Evolutionary conservation across 2,113 vertebrate species (phyloP), one percentile per base, ranked within the genome.

Genomic region (Corvus hawaiiensis): DNA sequence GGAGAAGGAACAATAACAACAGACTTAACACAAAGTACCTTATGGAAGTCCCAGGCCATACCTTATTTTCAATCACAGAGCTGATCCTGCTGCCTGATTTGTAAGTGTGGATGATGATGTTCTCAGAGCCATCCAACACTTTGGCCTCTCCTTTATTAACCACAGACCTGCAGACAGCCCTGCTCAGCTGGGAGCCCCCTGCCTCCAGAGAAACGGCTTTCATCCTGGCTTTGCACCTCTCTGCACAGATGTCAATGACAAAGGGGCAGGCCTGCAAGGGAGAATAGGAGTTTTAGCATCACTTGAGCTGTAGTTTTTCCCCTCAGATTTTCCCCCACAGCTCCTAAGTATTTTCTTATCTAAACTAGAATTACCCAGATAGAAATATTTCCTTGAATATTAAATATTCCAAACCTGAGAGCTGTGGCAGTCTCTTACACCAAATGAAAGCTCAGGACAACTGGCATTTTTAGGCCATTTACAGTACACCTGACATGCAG

Each of bases 41-140:
- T 1, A 13, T 7, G 32, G 30, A 32, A 28, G 22, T 10, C 35
- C 27, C 14, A 54, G 20, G 75, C 35, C 52, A 54, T 97, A 99
- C 99, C 99, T 99, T 98, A 66, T 99, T 99, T 95, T 98, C 98
- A 89, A 99, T 98, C 72, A 99, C 98, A 44, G 99, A 98, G 16
- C 98, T 99, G 95, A 99, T 97, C 83, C 99, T 98, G 87, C 96
- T 97, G 71, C 98, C 98, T 22, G 83, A 95, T 72, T 66, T 98
- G 74, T 97, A 98, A 33, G 98, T 99, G 90, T 99, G 93, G 87
- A 99, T 30, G 18, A 98, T 94, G 69, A 99, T 73, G 51, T 97
- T 97, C 78, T 98, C 98, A 43, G 97, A 98, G 63, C 98, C 98
- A 49, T 98, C 97, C 93, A 99, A 97, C 19, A 93, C 87, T 96